Base-by-base conservation (phyloP, 2,888 invertebrate genomes). In the Papilio elwesi region DNA sequence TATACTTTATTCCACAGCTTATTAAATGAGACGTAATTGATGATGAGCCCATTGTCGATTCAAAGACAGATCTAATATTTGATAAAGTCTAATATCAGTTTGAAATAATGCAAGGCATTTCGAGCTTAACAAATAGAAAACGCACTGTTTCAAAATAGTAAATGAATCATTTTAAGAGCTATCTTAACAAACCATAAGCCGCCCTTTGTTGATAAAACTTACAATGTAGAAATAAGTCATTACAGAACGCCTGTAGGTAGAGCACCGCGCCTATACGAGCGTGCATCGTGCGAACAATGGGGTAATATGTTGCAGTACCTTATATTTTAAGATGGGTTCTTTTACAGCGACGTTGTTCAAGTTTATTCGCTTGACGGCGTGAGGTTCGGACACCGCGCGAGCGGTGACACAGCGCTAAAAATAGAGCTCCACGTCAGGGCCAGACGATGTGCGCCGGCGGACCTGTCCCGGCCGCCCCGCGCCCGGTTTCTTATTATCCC, bases 401-500 rank as follows among this genome's bases (percentile, higher is more conserved):
- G 83, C 86, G 88, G 90, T 92, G 93, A 92, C 92, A 91, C 92
- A 91, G 87, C 89, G 90, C 93, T 93, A 93, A 89, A 94, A 93
- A 93, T 93, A 93, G 92, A 90, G 88, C 83, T 84, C 78, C 81
- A 78, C 79, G 83, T 82, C 81, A 79, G 78, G 83, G 83, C 85
- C 85, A 85, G 84, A 84, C 83, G 81, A 77, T 78, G 80, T 79
- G 83, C 81, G 75, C 76, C 74, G 77, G 78, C 77, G 79, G 77
- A 79, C 79, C 78, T 79, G 81, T 80, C 80, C 78, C 83, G 77
- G 81, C 80, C 84, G 86, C 89, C 86, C 87, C 87, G 81, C 85
- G 76, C 81, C 79, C 82, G 78, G 78, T 78, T 81, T 85, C 85
- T 85, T 85, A 82, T 79, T 79, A 84, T 83, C 83, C 85, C 83